These are phyloP conservation scores for Hippocampus barbouri DNA, from an alignment of 2,113 vertebrate genomes.

Conservation along the genomic window DNA sequence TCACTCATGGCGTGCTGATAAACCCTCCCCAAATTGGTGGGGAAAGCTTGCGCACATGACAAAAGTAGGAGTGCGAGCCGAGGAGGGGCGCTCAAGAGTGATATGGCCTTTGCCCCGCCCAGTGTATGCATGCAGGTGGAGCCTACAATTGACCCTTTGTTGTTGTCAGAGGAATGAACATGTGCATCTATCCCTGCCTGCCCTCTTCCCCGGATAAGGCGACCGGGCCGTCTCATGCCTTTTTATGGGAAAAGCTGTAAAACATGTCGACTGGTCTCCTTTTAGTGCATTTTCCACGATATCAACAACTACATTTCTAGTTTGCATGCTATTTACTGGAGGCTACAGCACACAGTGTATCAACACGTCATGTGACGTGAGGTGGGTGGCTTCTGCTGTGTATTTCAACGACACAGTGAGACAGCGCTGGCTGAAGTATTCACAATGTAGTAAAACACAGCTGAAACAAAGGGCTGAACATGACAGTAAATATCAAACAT, in stretches of 20 bases:
- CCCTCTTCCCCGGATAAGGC: slow-evolving; percentile 38
- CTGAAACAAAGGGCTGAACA: no score
- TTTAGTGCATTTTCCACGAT: slow-evolving; percentile 11
- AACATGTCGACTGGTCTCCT: slow-evolving; percentile 23
- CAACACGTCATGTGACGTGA: slow-evolving; percentile 19
- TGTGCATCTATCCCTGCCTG: slow-evolving; percentile 58
- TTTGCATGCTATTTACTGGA: slow-evolving; percentile 10
- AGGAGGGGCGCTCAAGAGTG: slow-evolving; percentile 45
- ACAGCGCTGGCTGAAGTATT: background rate
- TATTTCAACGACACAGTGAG: slow-evolving; percentile 17
- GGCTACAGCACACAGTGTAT: slow-evolving; percentile 24
- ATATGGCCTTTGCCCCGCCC: slow-evolving; percentile 56
- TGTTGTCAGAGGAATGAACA: slow-evolving; percentile 59
- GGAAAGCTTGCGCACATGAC: slow-evolving; percentile 53
- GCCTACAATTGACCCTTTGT: slow-evolving; percentile 72
- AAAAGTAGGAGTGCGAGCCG: slow-evolving; percentile 44
- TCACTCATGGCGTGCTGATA: slow-evolving; percentile 53
- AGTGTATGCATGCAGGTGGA: slow-evolving; percentile 67
- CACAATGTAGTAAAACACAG: no score
- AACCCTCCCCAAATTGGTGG: slow-evolving; percentile 41
- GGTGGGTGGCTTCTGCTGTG: slow-evolving; percentile 31
- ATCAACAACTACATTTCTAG: background rate
- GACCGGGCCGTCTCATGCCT: slow-evolving; percentile 43
- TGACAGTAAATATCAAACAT: no score
- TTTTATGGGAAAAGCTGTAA: slow-evolving; percentile 46